Evolutionary conservation across 2,113 vertebrate genomes (phyloP).

Genomic region (Promerops cafer): DNA sequence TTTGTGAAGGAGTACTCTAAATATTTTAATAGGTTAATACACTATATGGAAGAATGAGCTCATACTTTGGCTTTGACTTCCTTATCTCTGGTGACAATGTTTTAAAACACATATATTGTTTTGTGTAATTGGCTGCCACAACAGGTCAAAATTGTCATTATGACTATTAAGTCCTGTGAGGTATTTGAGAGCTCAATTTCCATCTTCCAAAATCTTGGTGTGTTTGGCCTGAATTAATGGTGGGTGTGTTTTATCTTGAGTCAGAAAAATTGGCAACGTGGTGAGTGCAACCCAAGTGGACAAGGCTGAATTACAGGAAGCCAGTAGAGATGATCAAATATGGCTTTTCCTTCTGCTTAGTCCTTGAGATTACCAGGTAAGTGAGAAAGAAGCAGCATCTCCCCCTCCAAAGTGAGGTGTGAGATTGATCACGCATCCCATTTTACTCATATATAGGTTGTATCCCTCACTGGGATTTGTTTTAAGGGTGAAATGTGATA

Average conservation of each 20-base stretch:
- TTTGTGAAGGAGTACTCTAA: not conserved
- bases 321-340: not conserved
- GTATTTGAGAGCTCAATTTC: not conserved
- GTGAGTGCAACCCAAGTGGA: not conserved
- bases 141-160: not conserved
- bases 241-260: not conserved
- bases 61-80: not conserved
- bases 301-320: not conserved
- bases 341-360: not conserved
- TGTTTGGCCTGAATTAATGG: not conserved
- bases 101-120: not conserved
- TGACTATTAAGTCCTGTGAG: not conserved
- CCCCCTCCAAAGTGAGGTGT: not conserved
- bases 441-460: not conserved
- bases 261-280: not conserved
- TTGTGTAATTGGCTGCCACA: not conserved
- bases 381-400: not conserved
- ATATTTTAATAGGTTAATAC: not conserved
- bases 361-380: not conserved
- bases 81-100: not conserved
- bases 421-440: not conserved
- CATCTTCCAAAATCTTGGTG: not conserved
- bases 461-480: not conserved
- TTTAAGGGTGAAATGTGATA: not conserved
- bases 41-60: not conserved